Evolutionary conservation across 2,113 vertebrate genomes (phyloP).

Genomic region (Xenotilapia flavipinnis): DNA sequence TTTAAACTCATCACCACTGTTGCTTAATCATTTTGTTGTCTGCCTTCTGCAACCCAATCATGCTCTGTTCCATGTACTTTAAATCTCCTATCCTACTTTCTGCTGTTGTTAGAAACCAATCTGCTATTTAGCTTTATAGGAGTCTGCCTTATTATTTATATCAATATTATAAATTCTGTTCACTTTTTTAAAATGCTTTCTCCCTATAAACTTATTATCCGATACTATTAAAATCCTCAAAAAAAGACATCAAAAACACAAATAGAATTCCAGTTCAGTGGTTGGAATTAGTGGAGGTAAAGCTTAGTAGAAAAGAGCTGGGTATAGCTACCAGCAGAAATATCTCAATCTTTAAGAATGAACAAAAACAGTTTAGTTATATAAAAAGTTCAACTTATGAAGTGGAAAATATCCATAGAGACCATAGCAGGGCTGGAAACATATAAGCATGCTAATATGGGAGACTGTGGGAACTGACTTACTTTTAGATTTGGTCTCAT

Average conservation of each 20-base stretch:
- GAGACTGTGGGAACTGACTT: background rate
- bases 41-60: background rate
- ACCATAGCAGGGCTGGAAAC: background rate
- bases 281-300: background rate
- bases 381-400: background rate
- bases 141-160: background rate
- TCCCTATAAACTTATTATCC: background rate
- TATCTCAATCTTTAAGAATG: background rate
- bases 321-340: background rate
- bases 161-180: background rate
- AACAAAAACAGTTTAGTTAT: background rate
- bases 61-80: background rate
- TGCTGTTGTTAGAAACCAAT: background rate
- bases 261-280: background rate
- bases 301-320: background rate
- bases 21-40: background rate
- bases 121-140: background rate
- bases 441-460: background rate
- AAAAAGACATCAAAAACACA: background rate
- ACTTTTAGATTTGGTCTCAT: background rate
- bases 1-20: background rate
- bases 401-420: background rate
- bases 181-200: background rate
- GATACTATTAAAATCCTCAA: background rate
- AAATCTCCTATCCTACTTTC: background rate